A percentile compares a stretch with the other conserved stretches of the same genome.
Conservation (phyloP, 2,113 vertebrate species). For the Otocyon megalotis region DNA sequence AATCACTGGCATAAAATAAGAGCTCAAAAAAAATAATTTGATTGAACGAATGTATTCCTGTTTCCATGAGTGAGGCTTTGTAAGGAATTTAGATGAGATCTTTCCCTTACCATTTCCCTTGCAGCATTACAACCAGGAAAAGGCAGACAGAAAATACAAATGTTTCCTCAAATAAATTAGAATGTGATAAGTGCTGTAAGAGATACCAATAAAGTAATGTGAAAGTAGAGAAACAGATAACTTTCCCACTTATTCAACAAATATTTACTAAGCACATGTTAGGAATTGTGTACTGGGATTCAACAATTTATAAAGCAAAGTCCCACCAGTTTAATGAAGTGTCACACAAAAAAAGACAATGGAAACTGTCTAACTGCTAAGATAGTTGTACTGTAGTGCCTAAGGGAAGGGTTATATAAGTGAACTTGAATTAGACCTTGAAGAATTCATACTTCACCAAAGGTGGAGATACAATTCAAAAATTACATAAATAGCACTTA, state of each 20-base stretch:
- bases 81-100: background rate
- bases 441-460: background rate
- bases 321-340: background rate
- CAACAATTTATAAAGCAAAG: background rate
- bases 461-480: background rate
- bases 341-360: background rate
- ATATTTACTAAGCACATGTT: background rate
- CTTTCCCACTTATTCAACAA: background rate
- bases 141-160: background rate
- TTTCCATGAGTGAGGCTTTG: background rate
- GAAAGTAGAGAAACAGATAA: background rate
- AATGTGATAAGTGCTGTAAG: background rate
- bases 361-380: background rate
- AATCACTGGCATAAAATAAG: background rate
- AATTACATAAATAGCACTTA: background rate
- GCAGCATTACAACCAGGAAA: background rate
- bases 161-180: background rate
- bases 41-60: background rate
- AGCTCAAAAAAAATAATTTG: background rate
- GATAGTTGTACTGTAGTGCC: background rate
- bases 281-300: background rate
- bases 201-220: background rate
- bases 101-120: too few species aligned
- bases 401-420: background rate
- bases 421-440: background rate